Base-by-base conservation (phyloP, 2,888 invertebrate genomes). In the Rosalia funebris region DNA sequence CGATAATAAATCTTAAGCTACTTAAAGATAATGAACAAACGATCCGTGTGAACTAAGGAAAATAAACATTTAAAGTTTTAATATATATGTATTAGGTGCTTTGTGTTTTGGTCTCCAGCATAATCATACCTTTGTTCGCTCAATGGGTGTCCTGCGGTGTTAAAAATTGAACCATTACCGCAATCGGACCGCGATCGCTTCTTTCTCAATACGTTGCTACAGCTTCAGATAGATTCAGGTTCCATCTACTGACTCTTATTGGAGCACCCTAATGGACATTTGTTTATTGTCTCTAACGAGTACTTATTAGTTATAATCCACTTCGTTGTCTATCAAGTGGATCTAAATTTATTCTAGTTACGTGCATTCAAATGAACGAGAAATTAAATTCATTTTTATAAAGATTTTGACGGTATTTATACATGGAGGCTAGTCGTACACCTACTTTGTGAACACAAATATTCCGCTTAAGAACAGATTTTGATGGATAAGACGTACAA, bases 81-180 rank as follows among this genome's bases (percentile, higher is more conserved):
- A 79, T 81, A 79, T 81, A 80, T 81, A 80, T 80, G 77, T 79
- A 80, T 80, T 79, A 79, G 79, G 75, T 68, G 75, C 77, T 79
- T 79, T 79, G 79, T 79, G 73, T 79, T 77, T 74, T 75, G 73
- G 71, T 75, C 72, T 62, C 68, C 67, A 66, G 69, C 70, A 78
- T 80, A 80, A 80, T 79, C 76, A 74, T 77, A 75, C 73, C 76
- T 76, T 80, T 80, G 80, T 80, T 77, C 75, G 73, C 71, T 81
- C 77, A 81, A 82, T 81, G 79, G 82, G 77, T 75, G 75, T 79
- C 81, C 80, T 72, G 82, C 77, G 67, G 82, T 73, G 82, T 80
- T 80, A 81, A 81, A 82, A 81, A 82, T 82, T 81, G 79, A 80
- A 80, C 80, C 78, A 81, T 82, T 82, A 81, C 77, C 72, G 76